Evolutionary conservation across 2,888 invertebrate species (phyloP), one percentile per base, ranked within the genome.

Genomic region (Ophonus ardosiacus): DNA sequence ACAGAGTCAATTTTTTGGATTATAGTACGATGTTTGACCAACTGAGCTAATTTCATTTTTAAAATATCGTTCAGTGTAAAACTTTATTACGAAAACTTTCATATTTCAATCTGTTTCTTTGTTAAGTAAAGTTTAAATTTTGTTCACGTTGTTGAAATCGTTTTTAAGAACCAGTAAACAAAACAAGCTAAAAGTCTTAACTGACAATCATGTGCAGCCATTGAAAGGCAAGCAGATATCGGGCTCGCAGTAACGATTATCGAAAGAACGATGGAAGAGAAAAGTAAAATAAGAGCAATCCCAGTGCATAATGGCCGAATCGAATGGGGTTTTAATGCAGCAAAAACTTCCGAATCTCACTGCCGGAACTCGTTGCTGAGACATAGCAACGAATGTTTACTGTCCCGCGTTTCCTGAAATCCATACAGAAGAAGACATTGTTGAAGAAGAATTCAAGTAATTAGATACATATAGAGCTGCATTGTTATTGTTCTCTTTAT

Each of bases 301-400:
- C 5, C 24, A 79, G 31, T 82, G 82, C 68, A 82, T 82, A 82
- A 82, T 65, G 82, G 71, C 43, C 68, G 57, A 38, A 82, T 57
- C 56, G 71, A 82, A 82, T 82, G 68, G 82, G 68, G 71, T 82
- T 82, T 82, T 82, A 82, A 82, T 82, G 82, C 57, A 24, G 24
- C 65, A 65, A 82, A 82, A 82, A 82, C 57, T 51, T 82, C 68
- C 68, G 65, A 56, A 82, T 80, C 43, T 43, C 80, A 18, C 61
- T 17, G 71, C 10, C 43, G 71, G 71, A 79, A 61, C 15, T 61
- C 56, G 38, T 78, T 59, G 78, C 57, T 21, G 57, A 18, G 78
- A 78, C 78, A 78, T 15, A 78, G 57, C 78, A 76, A 13, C 43
- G 51, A 43, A 15, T 74, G 71, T 74, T 74, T 74, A 18, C 18